Evolutionary conservation across 2,797 vertebrate species (phyloP).

Genomic region (Sciurus carolinensis): DNA sequence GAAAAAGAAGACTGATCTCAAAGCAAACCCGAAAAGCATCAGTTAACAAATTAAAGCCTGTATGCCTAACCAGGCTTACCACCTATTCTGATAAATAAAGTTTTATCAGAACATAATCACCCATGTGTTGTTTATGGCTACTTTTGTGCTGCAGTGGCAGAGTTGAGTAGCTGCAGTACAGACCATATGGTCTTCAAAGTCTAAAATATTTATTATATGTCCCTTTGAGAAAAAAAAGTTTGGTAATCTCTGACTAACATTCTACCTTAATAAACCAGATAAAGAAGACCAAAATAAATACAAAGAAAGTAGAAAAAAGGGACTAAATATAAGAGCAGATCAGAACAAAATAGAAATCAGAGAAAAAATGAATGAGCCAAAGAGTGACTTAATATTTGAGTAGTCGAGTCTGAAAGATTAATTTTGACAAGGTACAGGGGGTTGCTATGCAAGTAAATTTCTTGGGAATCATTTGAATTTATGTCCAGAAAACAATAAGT

Average conservation of each 20-base stretch:
- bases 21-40: not conserved
- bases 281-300: not conserved
- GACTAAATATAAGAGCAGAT: not conserved
- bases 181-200: not conserved
- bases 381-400: not conserved
- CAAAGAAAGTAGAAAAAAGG: not conserved
- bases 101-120: not conserved
- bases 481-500: not conserved
- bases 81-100: not conserved
- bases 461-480: not conserved
- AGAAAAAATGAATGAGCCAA: not conserved
- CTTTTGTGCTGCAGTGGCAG: not conserved
- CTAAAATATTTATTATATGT: not conserved
- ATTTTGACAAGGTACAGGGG: not conserved
- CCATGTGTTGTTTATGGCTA: not conserved
- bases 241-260: not conserved
- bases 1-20: not conserved
- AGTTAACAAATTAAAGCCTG: not conserved
- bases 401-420: not conserved
- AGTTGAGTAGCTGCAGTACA: not conserved
- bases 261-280: not conserved
- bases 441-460: not conserved
- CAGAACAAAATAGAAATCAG: conserved; percentile 10
- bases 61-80: not conserved
- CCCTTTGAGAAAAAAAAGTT: not conserved